Base-by-base conservation (phyloP, 2,888 invertebrate species). In the Pseudoips prasinana region DNA sequence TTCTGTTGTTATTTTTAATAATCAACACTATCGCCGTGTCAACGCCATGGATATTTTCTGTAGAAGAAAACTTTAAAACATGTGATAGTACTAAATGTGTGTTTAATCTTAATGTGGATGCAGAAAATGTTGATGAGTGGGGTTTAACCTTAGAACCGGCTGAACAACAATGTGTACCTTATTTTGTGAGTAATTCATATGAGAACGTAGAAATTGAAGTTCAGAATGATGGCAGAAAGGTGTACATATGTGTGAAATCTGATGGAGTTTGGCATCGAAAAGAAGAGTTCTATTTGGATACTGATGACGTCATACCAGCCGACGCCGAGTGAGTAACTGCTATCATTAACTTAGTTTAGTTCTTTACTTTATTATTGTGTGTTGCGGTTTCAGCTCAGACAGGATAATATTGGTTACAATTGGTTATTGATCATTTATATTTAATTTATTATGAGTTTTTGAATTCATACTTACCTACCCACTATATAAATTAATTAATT, bases 21-120 rank as follows among this genome's bases (percentile, higher is more conserved):
- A 63, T 63, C 63, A 70, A 71, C 64, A 64, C 74, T 32, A 57
- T 64, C 58, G 75, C 79, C 44, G 65, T 65, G 49, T 60, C 74
- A 25, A 74, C 80, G 38, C 85, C 85, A 79, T 78, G 86, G 87
- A 84, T 86, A 83, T 81, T 84, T 39, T 61, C 78, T 36, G 71
- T 81, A 45, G 63, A 64, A 51, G 59, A 82, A 39, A 61, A 70
- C 37, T 62, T 66, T 24, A 64, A 57, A 43, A 54, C 61, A 57
- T 86, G 86, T 68, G 57, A 51, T 51, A 49, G 39, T 18, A 42
- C 52, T 17, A 70, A 68, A 56, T 87, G 86, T 80, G 77, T 65
- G 58, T 77, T 69, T 49, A 65, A 72, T 46, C 54, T 87, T 44
- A 57, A 70, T 58, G 78, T 85, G 62, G 61, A 58, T 42, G 79